Conservation (phyloP, 2,797 vertebrate genomes). For the Sandelia bainsii region DNA sequence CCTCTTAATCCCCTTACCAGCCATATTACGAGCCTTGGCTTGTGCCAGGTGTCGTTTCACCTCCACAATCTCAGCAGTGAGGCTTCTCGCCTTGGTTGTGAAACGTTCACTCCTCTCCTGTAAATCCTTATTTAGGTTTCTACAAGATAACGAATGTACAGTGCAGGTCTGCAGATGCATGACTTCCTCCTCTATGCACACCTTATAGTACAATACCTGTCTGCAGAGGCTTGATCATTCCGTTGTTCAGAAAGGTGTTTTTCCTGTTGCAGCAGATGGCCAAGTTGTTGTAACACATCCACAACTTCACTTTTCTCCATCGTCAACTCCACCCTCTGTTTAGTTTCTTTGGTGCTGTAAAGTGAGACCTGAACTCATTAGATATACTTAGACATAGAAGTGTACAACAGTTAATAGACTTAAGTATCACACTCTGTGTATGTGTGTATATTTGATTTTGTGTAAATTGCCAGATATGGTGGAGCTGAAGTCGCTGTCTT, state of each 20-base stretch:
- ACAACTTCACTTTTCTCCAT: conserved; percentile 41
- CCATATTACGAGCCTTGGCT: conserved; percentile 13
- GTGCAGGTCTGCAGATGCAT: neutral
- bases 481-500: too few species aligned
- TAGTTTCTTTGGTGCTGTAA: conserved; percentile 63
- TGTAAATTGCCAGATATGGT: neutral
- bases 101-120: conserved; percentile 31
- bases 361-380: conserved; percentile 8
- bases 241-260: conserved; percentile 48
- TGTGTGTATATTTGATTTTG: neutral
- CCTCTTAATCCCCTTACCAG: conserved; percentile 49
- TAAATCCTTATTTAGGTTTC: conserved; percentile 38
- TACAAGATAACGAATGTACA: conserved; percentile 30
- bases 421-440: neutral
- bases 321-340: conserved; percentile 52
- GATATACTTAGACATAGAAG: neutral
- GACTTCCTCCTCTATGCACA: neutral
- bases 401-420: neutral
- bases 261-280: conserved; percentile 56
- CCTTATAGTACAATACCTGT: conserved; percentile 42
- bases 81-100: conserved; percentile 32
- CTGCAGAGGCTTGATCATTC: conserved; percentile 3
- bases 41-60: conserved; percentile 53
- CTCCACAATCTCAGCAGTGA: conserved; percentile 54
- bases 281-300: conserved; percentile 61